Evolutionary conservation across 1,140 invertebrate genomes (phyloP).

Genomic region (Cotesia glomerata): DNA sequence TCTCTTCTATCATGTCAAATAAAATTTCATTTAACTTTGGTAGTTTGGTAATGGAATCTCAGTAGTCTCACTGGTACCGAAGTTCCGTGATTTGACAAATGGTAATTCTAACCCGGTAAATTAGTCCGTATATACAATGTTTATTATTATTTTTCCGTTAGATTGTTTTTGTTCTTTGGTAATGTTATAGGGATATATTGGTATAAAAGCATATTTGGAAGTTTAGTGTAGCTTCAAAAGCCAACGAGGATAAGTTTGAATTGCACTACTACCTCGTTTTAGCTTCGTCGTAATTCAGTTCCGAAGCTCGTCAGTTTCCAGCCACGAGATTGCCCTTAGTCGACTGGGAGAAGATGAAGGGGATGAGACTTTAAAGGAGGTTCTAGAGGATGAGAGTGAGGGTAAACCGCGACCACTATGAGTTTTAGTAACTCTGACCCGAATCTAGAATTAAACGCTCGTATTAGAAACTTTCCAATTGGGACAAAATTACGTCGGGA

Average conservation of each 20-base stretch:
- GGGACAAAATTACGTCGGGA: neutral
- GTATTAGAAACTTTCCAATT: slow-evolving; percentile 8
- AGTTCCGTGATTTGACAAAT: no score
- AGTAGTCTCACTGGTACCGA: no score
- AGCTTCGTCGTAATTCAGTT: slow-evolving; percentile 20
- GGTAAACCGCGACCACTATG: slow-evolving; percentile 16
- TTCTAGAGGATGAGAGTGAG: slow-evolving; percentile 1
- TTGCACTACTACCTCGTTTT: slow-evolving; percentile 13
- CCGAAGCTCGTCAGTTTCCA: slow-evolving; percentile 19
- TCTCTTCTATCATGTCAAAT: no score
- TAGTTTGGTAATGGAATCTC: no score
- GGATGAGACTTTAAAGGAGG: slow-evolving; percentile 1
- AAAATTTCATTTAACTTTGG: no score
- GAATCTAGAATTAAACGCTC: slow-evolving; percentile 10
- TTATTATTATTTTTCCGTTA: no score
- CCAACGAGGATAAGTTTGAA: slow-evolving; percentile 15
- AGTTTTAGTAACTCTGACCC: slow-evolving; percentile 15
- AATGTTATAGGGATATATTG: neutral
- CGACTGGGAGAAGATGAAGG: neutral
- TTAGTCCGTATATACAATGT: no score
- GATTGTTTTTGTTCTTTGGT: neutral
- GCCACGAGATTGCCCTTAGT: slow-evolving; percentile 22
- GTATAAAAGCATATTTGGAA: neutral
- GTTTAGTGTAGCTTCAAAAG: neutral
- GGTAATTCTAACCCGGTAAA: no score